Evolutionary conservation across 2,888 invertebrate species (phyloP).

Genomic region (Acholoe squamosa): DNA sequence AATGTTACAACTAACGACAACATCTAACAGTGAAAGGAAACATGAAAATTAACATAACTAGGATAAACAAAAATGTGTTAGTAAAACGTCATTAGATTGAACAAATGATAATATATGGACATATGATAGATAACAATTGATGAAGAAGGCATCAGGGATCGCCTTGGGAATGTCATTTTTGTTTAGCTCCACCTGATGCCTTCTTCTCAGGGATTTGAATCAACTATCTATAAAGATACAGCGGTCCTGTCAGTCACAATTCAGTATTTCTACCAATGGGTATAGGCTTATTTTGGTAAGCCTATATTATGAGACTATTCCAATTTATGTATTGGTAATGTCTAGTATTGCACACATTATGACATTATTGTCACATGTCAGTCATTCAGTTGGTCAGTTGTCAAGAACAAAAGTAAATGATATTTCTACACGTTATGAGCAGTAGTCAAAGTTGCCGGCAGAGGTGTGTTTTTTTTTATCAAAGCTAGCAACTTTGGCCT

Average conservation of each 20-base stretch:
- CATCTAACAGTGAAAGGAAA: background rate
- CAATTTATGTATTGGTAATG: no score
- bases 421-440: background rate
- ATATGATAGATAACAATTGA: conserved; percentile 1
- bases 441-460: conserved; percentile 53
- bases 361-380: background rate
- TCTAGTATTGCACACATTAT: no score
- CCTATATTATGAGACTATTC: no score
- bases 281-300: no score
- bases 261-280: background rate
- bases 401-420: no score
- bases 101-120: background rate
- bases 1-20: background rate
- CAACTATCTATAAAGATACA: background rate
- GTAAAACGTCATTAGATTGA: background rate
- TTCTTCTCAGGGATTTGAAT: background rate
- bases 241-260: conserved; percentile 19
- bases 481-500: background rate
- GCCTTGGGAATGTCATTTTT: background rate
- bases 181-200: conserved; percentile 23
- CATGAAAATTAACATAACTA: background rate
- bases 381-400: background rate
- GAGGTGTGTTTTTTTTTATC: background rate
- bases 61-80: background rate
- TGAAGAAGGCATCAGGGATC: background rate